Evolutionary conservation across 2,113 vertebrate genomes (phyloP).

Genomic region (Sakesphorus luctuosus): DNA sequence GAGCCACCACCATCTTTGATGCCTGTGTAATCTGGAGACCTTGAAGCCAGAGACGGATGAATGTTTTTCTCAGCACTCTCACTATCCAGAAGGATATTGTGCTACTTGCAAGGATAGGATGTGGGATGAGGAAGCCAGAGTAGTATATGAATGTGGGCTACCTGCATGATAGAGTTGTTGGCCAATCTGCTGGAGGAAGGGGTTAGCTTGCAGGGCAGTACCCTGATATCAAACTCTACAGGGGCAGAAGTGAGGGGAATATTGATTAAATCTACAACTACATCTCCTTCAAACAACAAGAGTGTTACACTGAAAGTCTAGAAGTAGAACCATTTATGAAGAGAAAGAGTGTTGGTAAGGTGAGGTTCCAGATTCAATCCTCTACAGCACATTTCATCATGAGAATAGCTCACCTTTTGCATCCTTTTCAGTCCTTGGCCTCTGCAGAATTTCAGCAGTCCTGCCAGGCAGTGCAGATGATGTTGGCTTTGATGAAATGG

Average conservation of each 20-base stretch:
- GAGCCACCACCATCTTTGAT: not conserved
- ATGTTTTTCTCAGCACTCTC: not conserved
- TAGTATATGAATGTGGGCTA: not conserved
- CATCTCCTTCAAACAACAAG: not conserved
- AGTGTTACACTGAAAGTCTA: not conserved
- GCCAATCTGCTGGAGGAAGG: not conserved
- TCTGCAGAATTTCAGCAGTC: not conserved
- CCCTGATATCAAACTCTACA: not conserved
- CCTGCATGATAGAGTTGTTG: not conserved
- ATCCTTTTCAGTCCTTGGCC: not conserved
- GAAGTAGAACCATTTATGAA: not conserved
- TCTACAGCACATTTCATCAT: not conserved
- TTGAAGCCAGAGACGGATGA: not conserved
- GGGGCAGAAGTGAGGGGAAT: not conserved
- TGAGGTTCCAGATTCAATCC: not conserved
- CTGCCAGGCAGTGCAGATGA: not conserved
- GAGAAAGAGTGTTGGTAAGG: not conserved
- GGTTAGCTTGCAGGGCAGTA: not conserved
- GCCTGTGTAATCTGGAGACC: not conserved
- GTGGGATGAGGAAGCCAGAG: not conserved
- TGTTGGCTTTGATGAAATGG: not conserved
- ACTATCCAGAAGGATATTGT: not conserved
- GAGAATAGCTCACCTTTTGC: not conserved
- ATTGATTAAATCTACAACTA: not conserved
- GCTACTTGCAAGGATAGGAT: not conserved